Conservation (phyloP, 92 coral and sea anemone species). For the Zoanthus sansibaricus region DNA sequence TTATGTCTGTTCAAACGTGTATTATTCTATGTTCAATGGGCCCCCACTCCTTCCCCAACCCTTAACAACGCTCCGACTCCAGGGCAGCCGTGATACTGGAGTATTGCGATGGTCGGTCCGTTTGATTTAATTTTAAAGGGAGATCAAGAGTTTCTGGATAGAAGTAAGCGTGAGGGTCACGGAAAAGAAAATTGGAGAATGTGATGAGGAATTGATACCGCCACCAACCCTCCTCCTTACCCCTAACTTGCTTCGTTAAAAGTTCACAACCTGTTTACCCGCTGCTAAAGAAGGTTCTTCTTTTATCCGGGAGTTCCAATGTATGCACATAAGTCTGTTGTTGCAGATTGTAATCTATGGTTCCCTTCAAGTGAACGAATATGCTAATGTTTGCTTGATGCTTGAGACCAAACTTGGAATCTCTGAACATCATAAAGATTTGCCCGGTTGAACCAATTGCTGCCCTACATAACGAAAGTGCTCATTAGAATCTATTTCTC, state of each 20-base stretch:
- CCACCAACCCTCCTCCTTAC: too few relatives aligned
- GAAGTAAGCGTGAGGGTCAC: too few relatives aligned
- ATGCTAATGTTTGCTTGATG: constrained; percentile 34
- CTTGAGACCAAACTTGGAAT: constrained; percentile 50
- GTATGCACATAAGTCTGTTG: constrained; percentile 13
- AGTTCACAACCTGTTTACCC: background rate
- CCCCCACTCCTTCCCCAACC: background rate
- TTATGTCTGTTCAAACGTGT: too few relatives aligned
- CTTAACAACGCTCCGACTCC: too few relatives aligned
- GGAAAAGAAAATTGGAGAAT: too few relatives aligned
- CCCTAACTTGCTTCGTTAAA: too few relatives aligned
- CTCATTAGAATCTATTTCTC: background rate
- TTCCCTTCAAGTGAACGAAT: constrained; percentile 18
- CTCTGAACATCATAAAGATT: constrained; percentile 43
- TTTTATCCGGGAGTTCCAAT: constrained; percentile 24
- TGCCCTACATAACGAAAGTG: constrained; percentile 9
- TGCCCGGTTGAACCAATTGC: constrained; percentile 34
- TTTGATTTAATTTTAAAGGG: too few relatives aligned
- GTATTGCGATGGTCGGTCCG: too few relatives aligned
- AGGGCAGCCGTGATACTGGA: too few relatives aligned
- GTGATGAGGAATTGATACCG: too few relatives aligned
- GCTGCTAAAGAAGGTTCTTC: constrained; percentile 19
- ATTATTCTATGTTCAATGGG: too few relatives aligned
- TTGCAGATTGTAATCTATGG: background rate
- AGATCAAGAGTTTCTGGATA: too few relatives aligned